Conservation (phyloP, 1,140 invertebrate species). For the Tenebrio molitor region DNA sequence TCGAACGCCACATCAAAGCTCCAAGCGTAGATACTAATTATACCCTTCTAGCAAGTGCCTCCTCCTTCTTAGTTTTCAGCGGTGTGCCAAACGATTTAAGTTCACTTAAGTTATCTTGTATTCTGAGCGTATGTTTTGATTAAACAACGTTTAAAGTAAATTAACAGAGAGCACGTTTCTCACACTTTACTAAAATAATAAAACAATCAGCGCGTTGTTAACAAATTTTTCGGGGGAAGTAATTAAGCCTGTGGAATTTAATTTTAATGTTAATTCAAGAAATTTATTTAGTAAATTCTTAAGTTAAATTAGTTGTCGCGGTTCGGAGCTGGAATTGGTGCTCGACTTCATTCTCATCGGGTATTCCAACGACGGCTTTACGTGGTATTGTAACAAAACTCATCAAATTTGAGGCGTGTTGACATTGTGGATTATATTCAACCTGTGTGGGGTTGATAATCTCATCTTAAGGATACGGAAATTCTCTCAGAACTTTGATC, state of each 20-base stretch:
- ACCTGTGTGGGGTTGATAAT: slow-evolving; percentile 64
- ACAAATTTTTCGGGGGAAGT: background rate
- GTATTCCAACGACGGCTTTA: slow-evolving; percentile 58
- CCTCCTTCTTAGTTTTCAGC: slow-evolving; percentile 4
- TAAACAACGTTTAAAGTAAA: slow-evolving; percentile 11
- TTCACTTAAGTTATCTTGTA: slow-evolving; percentile 20
- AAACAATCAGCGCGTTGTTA: background rate
- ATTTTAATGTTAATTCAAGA: background rate
- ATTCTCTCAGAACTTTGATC: slow-evolving; percentile 66
- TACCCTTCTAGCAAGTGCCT: slow-evolving; percentile 35
- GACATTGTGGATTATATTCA: slow-evolving; percentile 66
- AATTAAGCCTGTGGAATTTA: background rate
- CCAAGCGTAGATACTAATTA: slow-evolving; percentile 38
- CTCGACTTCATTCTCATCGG: slow-evolving; percentile 55
- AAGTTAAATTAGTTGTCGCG: slow-evolving; percentile 54
- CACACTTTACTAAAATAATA: slow-evolving; percentile 3
- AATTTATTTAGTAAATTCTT: slow-evolving; percentile 49
- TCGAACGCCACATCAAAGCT: slow-evolving; percentile 41
- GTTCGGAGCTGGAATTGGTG: slow-evolving; percentile 40
- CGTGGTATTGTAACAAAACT: slow-evolving; percentile 65
- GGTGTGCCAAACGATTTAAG: slow-evolving; percentile 29
- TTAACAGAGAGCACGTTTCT: slow-evolving; percentile 11
- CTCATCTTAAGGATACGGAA: slow-evolving; percentile 66
- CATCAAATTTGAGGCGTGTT: slow-evolving; percentile 66
- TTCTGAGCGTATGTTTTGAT: slow-evolving; percentile 29